A percentile compares a stretch with the other conserved stretches of the same genome.
Conservation (phyloP, 2,113 vertebrate genomes). For the Anser cygnoides region DNA sequence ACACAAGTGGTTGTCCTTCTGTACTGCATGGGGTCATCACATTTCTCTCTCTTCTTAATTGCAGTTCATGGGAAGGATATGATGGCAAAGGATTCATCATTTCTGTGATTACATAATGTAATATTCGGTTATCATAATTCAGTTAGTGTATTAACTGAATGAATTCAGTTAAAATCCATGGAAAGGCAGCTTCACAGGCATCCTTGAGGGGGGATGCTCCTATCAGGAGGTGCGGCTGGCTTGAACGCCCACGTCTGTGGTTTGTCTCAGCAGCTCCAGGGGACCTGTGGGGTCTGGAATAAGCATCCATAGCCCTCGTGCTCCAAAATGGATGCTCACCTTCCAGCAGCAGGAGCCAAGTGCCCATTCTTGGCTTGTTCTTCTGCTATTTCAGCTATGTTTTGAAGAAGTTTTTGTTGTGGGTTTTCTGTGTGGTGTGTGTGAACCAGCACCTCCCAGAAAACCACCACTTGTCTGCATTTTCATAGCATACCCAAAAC, state of each 20-base stretch:
- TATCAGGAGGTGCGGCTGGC: neutral
- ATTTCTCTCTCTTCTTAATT: neutral
- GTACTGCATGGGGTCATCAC: rapidly evolving
- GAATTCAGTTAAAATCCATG: neutral
- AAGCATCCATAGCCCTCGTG: rapidly evolving
- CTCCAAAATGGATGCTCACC: neutral
- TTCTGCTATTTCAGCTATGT: neutral
- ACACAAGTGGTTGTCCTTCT: neutral
- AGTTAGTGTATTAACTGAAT: neutral
- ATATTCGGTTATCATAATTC: neutral
- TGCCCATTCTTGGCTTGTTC: neutral
- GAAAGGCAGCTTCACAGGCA: neutral
- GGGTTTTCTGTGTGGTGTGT: neutral
- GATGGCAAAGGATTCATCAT: neutral
- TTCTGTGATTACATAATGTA: neutral
- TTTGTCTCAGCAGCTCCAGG: neutral
- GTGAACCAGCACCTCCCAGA: neutral
- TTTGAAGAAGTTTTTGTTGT: neutral
- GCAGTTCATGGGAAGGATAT: neutral
- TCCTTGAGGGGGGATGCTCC: neutral
- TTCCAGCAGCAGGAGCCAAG: neutral
- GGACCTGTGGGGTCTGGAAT: neutral
- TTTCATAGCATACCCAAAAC: neutral
- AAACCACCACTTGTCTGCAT: neutral
- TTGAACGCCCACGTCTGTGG: rapidly evolving